These are phyloP conservation scores for Aepyceros melampus DNA, from an alignment of 2,113 vertebrate species.

Conservation along the genomic window DNA sequence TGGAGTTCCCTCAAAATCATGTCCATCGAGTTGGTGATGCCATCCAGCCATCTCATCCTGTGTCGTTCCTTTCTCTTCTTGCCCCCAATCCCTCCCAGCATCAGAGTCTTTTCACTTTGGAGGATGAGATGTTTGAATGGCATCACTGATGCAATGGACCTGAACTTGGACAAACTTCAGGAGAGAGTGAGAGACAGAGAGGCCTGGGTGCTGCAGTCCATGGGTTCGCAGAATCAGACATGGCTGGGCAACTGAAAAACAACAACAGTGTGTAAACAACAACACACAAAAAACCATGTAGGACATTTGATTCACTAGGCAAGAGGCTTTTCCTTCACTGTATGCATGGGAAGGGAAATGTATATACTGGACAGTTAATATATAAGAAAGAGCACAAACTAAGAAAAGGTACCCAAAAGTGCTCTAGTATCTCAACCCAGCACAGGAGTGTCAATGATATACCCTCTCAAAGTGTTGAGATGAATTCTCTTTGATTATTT, in stretches of 20 bases:
- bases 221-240: fast-evolving
- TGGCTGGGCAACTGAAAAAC: not conserved
- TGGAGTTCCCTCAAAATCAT: fast-evolving
- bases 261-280: not conserved
- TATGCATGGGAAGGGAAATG: fast-evolving
- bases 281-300: not conserved
- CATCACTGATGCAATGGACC: not conserved
- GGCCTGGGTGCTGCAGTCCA: not conserved
- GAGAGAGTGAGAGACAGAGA: not conserved
- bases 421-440: not conserved
- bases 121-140: not conserved
- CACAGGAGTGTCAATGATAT: not conserved
- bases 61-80: no score
- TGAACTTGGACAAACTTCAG: not conserved
- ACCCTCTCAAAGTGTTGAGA: not conserved
- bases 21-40: no score
- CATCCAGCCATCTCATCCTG: no score
- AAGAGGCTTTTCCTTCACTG: not conserved
- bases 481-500: not conserved
- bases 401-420: not conserved
- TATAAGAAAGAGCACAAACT: not conserved
- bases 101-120: not conserved
- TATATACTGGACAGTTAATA: not conserved
- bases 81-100: no score
- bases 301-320: not conserved